phyloP scores from a whole-genome alignment of 2,888 invertebrate species.

The Oscheius sp. region DNA sequence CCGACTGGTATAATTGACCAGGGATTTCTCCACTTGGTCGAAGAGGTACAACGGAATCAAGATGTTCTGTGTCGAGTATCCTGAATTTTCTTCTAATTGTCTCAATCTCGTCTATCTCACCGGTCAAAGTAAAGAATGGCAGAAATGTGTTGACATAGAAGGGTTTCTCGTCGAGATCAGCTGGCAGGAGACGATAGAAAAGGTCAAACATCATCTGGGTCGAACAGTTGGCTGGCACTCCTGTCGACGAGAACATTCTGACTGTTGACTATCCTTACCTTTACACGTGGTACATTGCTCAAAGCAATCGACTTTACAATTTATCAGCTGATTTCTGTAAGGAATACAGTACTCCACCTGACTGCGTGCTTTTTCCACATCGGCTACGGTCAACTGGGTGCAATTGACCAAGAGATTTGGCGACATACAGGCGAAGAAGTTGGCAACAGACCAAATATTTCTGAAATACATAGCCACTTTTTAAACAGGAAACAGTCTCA shows the following conservation, averaged over 20 bases:
- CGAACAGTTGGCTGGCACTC: conserved; percentile 60
- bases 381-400: conserved; percentile 54
- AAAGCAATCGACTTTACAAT: conserved; percentile 50
- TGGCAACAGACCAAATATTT: conserved; percentile 66
- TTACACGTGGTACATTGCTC: conserved; percentile 25
- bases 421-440: conserved; percentile 67
- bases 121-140: conserved; percentile 67
- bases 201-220: conserved; percentile 69
- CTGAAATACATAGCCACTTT: conserved; percentile 10
- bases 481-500: neutral
- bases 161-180: conserved; percentile 48
- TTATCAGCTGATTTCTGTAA: conserved; percentile 54
- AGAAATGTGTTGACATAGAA: conserved; percentile 68
- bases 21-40: conserved; percentile 49
- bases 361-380: conserved; percentile 46
- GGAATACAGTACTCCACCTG: conserved; percentile 56
- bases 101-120: too few species aligned
- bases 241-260: conserved; percentile 12
- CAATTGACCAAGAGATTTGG: conserved; percentile 66
- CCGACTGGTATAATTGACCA: conserved; percentile 49
- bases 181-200: conserved; percentile 71
- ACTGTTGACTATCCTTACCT: conserved; percentile 8
- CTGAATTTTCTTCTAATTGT: conserved; percentile 22
- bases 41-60: conserved; percentile 49
- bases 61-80: conserved; percentile 56